These are phyloP conservation scores for Sebastes matsubarae DNA, from an alignment of 2,797 vertebrate genomes.

Conservation along the genomic window DNA sequence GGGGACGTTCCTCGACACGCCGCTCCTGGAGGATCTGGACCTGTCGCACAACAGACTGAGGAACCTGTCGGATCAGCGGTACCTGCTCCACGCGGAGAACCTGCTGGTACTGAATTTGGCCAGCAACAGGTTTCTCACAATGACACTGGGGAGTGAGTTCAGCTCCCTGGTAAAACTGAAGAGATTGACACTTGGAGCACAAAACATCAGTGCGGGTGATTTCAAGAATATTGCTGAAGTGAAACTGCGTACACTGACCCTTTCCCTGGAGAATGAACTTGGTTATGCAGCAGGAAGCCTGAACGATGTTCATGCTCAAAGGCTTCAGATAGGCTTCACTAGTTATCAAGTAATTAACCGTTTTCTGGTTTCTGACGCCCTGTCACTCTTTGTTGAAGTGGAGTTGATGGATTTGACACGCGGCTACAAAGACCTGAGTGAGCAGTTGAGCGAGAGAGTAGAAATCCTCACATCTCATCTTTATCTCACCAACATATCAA, in stretches of 20 bases:
- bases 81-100: conserved; percentile 61
- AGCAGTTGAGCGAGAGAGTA: conserved; percentile 40
- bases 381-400: conserved; percentile 77
- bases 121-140: conserved; percentile 77
- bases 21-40: conserved; percentile 82
- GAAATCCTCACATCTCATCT: conserved; percentile 75
- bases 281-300: conserved; percentile 71
- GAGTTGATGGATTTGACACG: conserved; percentile 80
- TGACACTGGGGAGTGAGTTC: conserved; percentile 79
- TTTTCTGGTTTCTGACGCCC: conserved; percentile 73
- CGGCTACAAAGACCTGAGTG: conserved; percentile 23
- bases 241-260: conserved; percentile 69
- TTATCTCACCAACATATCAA: conserved; percentile 74
- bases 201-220: conserved; percentile 70
- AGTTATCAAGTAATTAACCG: conserved; percentile 1
- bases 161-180: conserved; percentile 72
- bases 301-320: conserved; percentile 43
- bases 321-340: conserved; percentile 53
- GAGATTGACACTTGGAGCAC: conserved; percentile 80
- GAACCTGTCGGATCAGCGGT: conserved; percentile 71
- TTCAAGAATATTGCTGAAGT: conserved; percentile 77
- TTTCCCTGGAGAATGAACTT: conserved; percentile 59
- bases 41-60: conserved; percentile 85
- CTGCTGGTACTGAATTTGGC: conserved; percentile 85
- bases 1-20: conserved; percentile 77